Evolutionary conservation across 2,113 vertebrate genomes (phyloP), one percentile per base, ranked within the genome.

Genomic region (Dicentrarchus labrax): DNA sequence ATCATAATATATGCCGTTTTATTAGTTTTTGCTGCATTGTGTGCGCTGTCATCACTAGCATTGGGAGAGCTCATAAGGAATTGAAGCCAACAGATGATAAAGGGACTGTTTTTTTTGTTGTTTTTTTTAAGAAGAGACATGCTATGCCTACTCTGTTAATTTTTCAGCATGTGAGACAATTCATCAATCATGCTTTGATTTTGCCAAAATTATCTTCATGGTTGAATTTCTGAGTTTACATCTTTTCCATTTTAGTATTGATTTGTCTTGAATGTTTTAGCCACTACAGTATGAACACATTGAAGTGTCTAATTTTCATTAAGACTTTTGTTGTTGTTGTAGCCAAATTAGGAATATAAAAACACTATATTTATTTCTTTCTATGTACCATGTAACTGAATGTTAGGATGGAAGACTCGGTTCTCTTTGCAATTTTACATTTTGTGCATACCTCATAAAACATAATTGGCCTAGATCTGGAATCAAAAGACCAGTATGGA

Each of bases 161-260:
- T 87, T 78, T 86, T 84, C 69, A 81, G 48, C 70, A 84, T 84
- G 74, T 90, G 73, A 75, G 85, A 89, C 72, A 85, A 76, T 85
- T 90, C 76, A 87, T 88, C 77, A 83, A 72, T 89, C 79, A 74
- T 84, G 82, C 72, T 89, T 92, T 90, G 59, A 87, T 91, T 30
- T 90, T 92, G 91, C 91, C 91, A 92, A 94, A 92, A 89, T 85
- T 24, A 45, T 78, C 56, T 59, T 86, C 61, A 81, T 77, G 51
- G 70, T 90, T 90, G 54, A 76, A 76, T 74, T 83, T 86, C 3
- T 87, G 72, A 80, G 86, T 94, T 93, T 93, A 92, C 78, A 88
- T 89, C 59, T 76, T 83, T 87, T 65, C 80, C 82, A 57, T 89
- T 86, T 85, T 89, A 84, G 73, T 90, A 62, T 83, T 88, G 47